Percentiles rank a stretch among this genome's conserved stretches.
phyloP scores from a whole-genome alignment of 1,140 invertebrate genomes.

The Lethrus apterus region DNA sequence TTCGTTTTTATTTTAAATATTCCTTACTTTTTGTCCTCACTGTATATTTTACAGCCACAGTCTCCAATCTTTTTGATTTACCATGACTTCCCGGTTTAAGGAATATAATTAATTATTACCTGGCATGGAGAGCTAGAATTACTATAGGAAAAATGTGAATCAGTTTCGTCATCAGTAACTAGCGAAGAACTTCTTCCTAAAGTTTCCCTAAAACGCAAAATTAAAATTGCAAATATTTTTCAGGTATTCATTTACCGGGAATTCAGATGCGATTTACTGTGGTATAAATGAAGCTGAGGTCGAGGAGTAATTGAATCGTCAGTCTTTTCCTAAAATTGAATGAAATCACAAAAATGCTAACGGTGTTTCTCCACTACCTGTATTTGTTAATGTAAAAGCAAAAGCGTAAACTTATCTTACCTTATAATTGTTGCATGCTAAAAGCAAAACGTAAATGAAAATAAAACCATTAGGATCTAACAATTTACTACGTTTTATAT shows the following conservation, averaged over 20 bases:
- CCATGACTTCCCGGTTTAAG: too few species aligned
- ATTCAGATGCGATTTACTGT: background rate
- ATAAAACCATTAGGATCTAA: too few species aligned
- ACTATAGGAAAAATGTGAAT: conserved; percentile 66
- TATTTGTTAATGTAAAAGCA: too few species aligned
- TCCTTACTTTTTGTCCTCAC: too few species aligned
- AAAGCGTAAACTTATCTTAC: too few species aligned
- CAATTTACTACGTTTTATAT: too few species aligned
- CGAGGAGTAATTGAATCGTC: conserved; percentile 7
- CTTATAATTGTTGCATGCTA: conserved; percentile 12
- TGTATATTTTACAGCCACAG: too few species aligned
- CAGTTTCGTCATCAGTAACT: conserved; percentile 55
- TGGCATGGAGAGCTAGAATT: conserved; percentile 63
- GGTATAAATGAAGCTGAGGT: conserved; percentile 1
- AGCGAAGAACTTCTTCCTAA: conserved; percentile 42
- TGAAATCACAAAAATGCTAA: too few species aligned
- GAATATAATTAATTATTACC: conserved; percentile 39
- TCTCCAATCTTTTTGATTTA: too few species aligned
- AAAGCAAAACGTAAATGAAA: too few species aligned
- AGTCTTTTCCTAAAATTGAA: conserved; percentile 8
- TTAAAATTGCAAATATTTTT: background rate
- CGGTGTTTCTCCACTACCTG: too few species aligned
- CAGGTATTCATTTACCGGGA: conserved; percentile 2
- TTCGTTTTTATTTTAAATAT: too few species aligned
- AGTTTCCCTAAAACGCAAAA: conserved; percentile 46